Evolutionary conservation across 2,888 invertebrate genomes (phyloP), one percentile per base, ranked within the genome.

Genomic region (Hemistola chrysoprasaria): DNA sequence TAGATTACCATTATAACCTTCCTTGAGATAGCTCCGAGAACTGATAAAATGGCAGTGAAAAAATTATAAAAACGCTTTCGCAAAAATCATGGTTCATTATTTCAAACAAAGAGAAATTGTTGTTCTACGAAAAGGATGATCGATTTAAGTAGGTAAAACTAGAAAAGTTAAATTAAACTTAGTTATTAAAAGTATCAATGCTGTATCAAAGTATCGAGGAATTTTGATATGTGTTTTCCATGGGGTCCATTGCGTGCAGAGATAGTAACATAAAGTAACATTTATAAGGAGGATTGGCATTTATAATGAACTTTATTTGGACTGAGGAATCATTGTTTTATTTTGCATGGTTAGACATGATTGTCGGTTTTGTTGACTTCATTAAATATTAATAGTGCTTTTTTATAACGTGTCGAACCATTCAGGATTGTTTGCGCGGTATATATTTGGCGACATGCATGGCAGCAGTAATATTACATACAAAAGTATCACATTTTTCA

Each of bases 1-100:
- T 24, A 22, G 16, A 4, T 16, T 16, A 40, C 33, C 23, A 9
- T 37, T 34, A 47, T 36, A 34, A 40, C 37, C 41, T 31, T 43
- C 40, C 28, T 33, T 11, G 22, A 44, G 30, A 44, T 45, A 42
- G 32, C 34, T 29, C 28, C 20, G 29, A 27, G 27, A 41, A 39
- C 48, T 26, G 47, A 45, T 45, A 37, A 44, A 49, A 44, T 32
- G 40, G 45, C 41, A 33, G 43, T 47, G n/a, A n/a, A 47, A 50
- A 52, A 50, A 47, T 50, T 47, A 45, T 36, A 37, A 39, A 48
- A 53, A 49, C 40, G 50, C 44, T 54, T 51, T 47, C 45, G 45
- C 43, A 49, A 51, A 54, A 55, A 50, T 52, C 50, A 50, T 46
- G 50, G 46, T 44, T 55, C 50, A 55, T 55, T 55, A 55, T 55